Evolutionary conservation across 2,888 invertebrate genomes (phyloP).

Genomic region (Epistrophella euchroma): DNA sequence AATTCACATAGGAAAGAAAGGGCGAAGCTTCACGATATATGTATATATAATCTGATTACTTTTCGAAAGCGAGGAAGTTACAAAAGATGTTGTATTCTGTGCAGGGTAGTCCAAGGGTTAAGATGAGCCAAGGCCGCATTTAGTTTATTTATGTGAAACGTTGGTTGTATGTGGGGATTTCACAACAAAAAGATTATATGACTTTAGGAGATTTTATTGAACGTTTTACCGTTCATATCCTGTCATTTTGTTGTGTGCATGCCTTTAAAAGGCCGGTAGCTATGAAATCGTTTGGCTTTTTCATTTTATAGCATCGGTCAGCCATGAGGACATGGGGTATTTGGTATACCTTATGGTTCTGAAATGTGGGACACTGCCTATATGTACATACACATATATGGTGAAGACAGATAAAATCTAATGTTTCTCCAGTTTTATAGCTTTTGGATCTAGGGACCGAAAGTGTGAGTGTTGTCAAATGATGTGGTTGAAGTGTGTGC

Average conservation of each 20-base stretch:
- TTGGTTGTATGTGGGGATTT: slow-evolving; percentile 18
- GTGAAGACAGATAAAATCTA: slow-evolving; percentile 56
- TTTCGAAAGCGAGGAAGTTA: slow-evolving; percentile 35
- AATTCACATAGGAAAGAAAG: neutral
- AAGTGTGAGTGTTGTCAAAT: slow-evolving; percentile 21
- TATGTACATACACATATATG: neutral
- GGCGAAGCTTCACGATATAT: too few species aligned
- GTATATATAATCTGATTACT: slow-evolving; percentile 45
- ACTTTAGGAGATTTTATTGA: slow-evolving; percentile 46
- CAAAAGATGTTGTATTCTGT: slow-evolving; percentile 12
- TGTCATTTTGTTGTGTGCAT: slow-evolving; percentile 20
- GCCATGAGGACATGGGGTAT: slow-evolving; percentile 2
- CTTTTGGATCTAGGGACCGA: slow-evolving; percentile 1
- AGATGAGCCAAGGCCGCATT: neutral
- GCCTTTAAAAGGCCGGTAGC: slow-evolving; percentile 17
- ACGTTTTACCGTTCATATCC: slow-evolving; percentile 15
- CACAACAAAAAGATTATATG: slow-evolving; percentile 53
- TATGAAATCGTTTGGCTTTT: slow-evolving; percentile 45
- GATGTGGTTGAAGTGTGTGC: slow-evolving; percentile 64
- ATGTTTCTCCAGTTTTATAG: slow-evolving; percentile 60
- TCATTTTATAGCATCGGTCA: slow-evolving; percentile 57
- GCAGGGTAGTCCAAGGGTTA: neutral
- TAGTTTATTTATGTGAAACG: slow-evolving; percentile 40
- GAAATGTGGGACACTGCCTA: too few species aligned
- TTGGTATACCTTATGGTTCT: too few species aligned